Evolutionary conservation across 2,113 vertebrate genomes (phyloP), one percentile per base, ranked within the genome.

Genomic region (Pelodiscus sinensis): DNA sequence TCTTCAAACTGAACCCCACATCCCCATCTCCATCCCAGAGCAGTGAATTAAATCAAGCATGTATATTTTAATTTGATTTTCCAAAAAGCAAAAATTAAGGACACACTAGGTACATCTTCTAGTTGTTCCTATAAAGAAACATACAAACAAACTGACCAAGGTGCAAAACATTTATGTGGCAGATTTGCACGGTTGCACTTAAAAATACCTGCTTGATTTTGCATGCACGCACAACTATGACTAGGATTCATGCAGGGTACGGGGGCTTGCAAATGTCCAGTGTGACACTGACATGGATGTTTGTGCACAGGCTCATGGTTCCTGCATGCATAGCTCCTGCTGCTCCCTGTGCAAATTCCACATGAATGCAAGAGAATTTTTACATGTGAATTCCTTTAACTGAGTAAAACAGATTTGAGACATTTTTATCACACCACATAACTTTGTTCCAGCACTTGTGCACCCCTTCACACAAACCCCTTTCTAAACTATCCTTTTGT

Each of bases 141-240:
- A 52, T 0, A 0, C 50, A 29, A 84, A 22, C 57, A 82, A 52
- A 7, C 86, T 9, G 0, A 81, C 75, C 9, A 82, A 65, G 31
- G 85, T 65, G 81, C 80, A 58, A 89, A 81, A 82, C 1, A 79
- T 52, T 0, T 2, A 94, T 68, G 89, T 52, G 1, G 2, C 24
- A 62, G 19, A 81, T 77, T 87, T 65, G 71, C 81, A 88, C 6
- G 4, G 91, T 81, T 79, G 86, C 8, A 86, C 10, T 75, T 89
- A 29, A 84, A 85, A 92, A 93, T 4, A 84, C 2, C 51, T 50
- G 25, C 31, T 85, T 87, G 44, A 79, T 86, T 88, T 86, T 58
- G 10, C 25, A 88, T 22, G 10, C 25, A 88, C 19, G 14, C 80
- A 18, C 35, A 88, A 29, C 16, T 58, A 68, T 83, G 4, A 50